These are phyloP conservation scores for Urosaurus nigricauda DNA, from an alignment of 2,797 vertebrate species.

Conservation along the genomic window DNA sequence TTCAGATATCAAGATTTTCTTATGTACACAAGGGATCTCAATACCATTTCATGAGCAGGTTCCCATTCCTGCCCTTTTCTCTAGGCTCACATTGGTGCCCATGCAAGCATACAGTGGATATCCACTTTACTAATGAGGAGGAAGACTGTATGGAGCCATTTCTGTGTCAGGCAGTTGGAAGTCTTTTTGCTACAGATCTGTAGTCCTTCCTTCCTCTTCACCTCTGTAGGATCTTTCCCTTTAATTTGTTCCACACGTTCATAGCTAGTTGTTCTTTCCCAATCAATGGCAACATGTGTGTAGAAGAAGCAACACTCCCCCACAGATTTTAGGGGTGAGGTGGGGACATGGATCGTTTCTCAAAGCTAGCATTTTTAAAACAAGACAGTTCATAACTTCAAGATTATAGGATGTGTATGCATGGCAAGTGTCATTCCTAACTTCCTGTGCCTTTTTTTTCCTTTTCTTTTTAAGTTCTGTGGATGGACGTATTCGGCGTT, in stretches of 20 bases:
- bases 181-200: background rate
- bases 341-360: background rate
- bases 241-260: background rate
- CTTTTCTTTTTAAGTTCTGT: slow-evolving; percentile 84
- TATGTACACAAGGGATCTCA: background rate
- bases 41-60: background rate
- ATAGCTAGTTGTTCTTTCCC: background rate
- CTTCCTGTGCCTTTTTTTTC: background rate
- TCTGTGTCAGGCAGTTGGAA: background rate
- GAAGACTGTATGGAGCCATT: background rate
- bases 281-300: background rate
- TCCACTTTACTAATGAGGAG: background rate
- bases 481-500: slow-evolving; percentile 90
- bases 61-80: background rate
- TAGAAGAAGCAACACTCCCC: background rate
- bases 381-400: background rate
- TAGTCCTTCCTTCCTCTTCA: background rate
- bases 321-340: no score
- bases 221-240: no score
- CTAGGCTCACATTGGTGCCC: background rate
- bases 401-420: background rate
- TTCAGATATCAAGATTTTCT: background rate
- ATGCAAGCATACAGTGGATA: no score
- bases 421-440: background rate
- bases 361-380: background rate